phyloP scores from a whole-genome alignment of 2,888 invertebrate genomes.

The Drosophila paranaensis region DNA sequence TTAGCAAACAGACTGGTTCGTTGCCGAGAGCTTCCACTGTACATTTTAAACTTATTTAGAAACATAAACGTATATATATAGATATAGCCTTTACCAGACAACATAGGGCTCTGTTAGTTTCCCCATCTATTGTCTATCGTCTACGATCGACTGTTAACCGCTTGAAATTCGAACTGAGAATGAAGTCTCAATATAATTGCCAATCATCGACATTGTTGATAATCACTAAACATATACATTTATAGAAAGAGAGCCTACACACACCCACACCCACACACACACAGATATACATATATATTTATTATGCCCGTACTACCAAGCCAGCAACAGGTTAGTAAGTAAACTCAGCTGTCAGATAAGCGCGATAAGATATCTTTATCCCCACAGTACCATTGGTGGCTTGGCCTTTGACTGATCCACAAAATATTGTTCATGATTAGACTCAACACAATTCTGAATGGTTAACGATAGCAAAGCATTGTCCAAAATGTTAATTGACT shows the following conservation, averaged over 20 bases:
- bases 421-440: background rate
- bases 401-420: constrained; percentile 1
- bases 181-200: constrained; percentile 39
- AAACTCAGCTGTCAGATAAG: constrained; percentile 38
- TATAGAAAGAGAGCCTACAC: background rate
- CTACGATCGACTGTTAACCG: constrained; percentile 11
- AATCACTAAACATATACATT: constrained; percentile 30
- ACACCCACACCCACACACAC: background rate
- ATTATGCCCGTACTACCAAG: background rate
- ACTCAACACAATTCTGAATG: background rate
- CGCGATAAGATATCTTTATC: constrained; percentile 47
- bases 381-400: background rate
- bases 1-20: background rate
- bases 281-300: constrained; percentile 1
- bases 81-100: constrained; percentile 40
- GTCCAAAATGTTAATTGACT: background rate
- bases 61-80: background rate
- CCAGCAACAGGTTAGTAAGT: constrained; percentile 26
- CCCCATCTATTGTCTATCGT: constrained; percentile 24
- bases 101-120: constrained; percentile 36
- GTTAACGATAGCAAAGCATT: background rate
- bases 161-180: constrained; percentile 24
- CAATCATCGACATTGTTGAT: constrained; percentile 40
- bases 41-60: background rate
- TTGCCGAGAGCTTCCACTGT: background rate